These are phyloP conservation scores for Epiblema foenella DNA, from an alignment of 2,888 invertebrate genomes.

Conservation along the genomic window DNA sequence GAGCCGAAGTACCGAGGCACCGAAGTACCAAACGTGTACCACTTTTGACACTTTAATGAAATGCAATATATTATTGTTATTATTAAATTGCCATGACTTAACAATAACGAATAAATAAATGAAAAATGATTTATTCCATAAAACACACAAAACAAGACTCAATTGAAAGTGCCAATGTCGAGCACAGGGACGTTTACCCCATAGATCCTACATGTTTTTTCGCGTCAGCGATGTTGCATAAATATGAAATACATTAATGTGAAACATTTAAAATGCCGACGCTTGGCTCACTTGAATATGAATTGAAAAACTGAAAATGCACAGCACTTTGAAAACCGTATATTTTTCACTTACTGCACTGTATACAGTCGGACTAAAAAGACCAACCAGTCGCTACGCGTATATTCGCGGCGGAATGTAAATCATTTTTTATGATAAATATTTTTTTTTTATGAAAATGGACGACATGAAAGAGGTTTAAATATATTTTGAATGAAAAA, in stretches of 20 bases:
- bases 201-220: not conserved
- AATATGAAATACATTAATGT: constrained; percentile 5
- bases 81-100: no score
- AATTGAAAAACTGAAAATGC: constrained; percentile 42
- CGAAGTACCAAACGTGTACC: no score
- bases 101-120: no score
- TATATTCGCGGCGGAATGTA: not conserved
- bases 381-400: not conserved
- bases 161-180: no score
- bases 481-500: not conserved
- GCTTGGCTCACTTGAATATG: constrained; percentile 33
- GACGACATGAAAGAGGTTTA: not conserved
- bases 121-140: no score
- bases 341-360: constrained; percentile 38
- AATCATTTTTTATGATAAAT: not conserved
- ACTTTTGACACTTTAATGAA: no score
- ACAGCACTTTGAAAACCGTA: constrained; percentile 31
- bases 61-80: no score
- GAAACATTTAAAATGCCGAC: constrained; percentile 26
- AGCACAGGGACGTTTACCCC: no score
- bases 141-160: no score
- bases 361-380: constrained; percentile 26
- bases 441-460: not conserved
- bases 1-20: no score
- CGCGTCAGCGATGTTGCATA: not conserved